A percentile compares a stretch with the other conserved stretches of the same genome.
These are phyloP conservation scores for Poecilus cupreus DNA, from an alignment of 2,888 invertebrate species.

Conservation along the genomic window DNA sequence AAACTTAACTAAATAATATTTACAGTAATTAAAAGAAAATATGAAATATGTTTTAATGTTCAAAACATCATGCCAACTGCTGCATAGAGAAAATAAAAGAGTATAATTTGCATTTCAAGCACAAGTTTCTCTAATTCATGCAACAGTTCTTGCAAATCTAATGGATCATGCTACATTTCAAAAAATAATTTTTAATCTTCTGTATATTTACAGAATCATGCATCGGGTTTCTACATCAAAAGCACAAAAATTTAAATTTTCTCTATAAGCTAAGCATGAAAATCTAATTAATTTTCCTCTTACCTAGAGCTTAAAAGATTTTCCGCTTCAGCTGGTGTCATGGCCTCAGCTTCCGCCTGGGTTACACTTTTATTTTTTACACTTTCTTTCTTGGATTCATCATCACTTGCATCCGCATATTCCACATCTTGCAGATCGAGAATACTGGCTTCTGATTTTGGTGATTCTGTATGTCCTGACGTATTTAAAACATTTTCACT, in stretches of 20 bases:
- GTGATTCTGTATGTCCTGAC: constrained; percentile 64
- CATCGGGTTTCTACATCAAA: constrained; percentile 19
- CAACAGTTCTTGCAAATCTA: background rate
- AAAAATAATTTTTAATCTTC: background rate
- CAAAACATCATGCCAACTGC: background rate
- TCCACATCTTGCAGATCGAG: constrained; percentile 76
- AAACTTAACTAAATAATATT: background rate
- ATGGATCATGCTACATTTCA: background rate
- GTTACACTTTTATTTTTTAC: constrained; percentile 60
- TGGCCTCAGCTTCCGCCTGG: constrained; percentile 75
- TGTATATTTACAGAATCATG: constrained; percentile 4
- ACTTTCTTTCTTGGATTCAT: constrained; percentile 68
- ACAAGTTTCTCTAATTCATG: background rate
- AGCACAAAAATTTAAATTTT: constrained; percentile 52
- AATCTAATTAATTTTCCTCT: constrained; percentile 65
- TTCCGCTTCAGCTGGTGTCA: constrained; percentile 93
- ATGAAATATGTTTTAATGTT: constrained; percentile 20
- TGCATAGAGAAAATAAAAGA: background rate
- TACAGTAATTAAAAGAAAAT: constrained; percentile 17
- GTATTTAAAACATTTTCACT: constrained; percentile 28
- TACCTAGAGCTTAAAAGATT: constrained; percentile 90
- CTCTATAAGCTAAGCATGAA: constrained; percentile 40
- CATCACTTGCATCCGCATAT: constrained; percentile 76
- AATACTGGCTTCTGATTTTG: constrained; percentile 74
- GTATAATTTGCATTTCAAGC: constrained; percentile 17